Percentiles rank a stretch among this genome's conserved stretches.
Evolutionary conservation across 2,113 vertebrate species (phyloP).

Genomic region (Microtus richardsoni): DNA sequence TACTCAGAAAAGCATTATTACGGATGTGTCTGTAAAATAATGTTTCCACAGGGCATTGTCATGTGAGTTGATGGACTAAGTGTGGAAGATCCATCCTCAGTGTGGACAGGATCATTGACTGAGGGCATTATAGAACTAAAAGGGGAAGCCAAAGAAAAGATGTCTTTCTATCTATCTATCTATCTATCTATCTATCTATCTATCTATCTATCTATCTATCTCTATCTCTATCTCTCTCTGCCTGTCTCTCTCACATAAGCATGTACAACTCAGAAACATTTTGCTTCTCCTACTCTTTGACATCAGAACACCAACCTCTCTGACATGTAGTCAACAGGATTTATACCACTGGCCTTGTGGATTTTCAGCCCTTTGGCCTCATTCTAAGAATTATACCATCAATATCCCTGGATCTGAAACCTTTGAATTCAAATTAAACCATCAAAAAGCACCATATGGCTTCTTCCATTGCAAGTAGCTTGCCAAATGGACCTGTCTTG

Average conservation of each 20-base stretch:
- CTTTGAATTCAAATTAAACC: neutral
- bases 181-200: no score
- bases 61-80: neutral
- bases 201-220: no score
- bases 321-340: neutral
- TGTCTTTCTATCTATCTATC: neutral
- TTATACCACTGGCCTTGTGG: neutral
- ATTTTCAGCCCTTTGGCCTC: neutral
- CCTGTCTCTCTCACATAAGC: no score
- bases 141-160: neutral
- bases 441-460: neutral
- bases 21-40: neutral
- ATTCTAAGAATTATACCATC: neutral
- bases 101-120: neutral
- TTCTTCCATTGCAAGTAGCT: neutral
- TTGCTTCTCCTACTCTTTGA: neutral
- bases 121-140: neutral
- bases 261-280: neutral
- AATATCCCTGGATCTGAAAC: neutral
- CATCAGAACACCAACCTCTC: neutral
- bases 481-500: neutral
- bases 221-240: no score
- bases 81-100: neutral
- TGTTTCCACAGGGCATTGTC: neutral
- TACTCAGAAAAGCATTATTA: neutral